Conservation (phyloP, 2,797 vertebrate genomes). For the Myotis vivesi region DNA sequence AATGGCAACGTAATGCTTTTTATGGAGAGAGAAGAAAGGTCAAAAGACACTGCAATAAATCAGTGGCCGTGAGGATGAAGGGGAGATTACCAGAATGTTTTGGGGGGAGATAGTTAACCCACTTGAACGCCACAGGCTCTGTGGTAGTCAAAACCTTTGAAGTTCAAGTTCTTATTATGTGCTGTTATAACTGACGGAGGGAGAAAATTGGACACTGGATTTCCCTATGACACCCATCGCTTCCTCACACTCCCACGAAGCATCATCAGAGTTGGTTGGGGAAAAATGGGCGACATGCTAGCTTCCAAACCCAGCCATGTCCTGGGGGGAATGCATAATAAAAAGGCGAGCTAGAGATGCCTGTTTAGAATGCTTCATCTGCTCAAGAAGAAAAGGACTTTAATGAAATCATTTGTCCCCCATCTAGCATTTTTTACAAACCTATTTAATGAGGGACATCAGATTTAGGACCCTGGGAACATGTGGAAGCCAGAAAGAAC, state of each 20-base stretch:
- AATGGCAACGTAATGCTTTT: constrained; percentile 58
- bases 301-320: neutral
- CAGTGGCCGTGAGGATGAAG: neutral
- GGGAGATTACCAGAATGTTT: constrained; percentile 38
- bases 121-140: neutral
- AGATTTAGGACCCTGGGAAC: neutral
- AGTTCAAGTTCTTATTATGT: constrained; percentile 4
- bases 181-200: neutral
- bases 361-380: neutral
- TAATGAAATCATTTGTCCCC: neutral
- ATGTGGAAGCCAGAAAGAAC: neutral
- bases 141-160: neutral
- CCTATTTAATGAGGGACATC: neutral
- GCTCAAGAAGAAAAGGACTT: neutral
- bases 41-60: constrained; percentile 55
- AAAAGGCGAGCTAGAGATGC: neutral
- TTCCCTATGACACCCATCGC: neutral
- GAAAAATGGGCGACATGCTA: neutral
- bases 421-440: neutral
- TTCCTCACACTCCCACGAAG: neutral
- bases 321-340: neutral
- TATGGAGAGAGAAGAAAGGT: constrained; percentile 42
- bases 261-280: neutral
- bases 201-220: neutral
- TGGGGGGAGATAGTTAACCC: neutral